Evolutionary conservation across 1,140 invertebrate species (phyloP), one percentile per base, ranked within the genome.

Genomic region (Vanessa atalanta): DNA sequence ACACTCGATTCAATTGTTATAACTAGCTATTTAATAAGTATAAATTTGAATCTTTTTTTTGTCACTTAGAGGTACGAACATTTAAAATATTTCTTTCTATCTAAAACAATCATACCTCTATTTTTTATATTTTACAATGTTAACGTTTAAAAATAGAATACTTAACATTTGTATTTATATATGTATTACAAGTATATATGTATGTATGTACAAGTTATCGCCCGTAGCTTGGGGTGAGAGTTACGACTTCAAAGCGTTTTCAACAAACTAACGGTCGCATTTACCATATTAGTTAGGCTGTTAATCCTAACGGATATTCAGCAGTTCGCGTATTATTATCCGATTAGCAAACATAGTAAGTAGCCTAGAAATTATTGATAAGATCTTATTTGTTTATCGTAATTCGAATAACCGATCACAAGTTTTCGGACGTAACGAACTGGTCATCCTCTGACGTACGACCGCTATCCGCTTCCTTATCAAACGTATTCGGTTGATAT

Each of bases 381-480:
- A 61, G 16, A 13, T 61, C 31, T 37, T 9, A 13, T 57, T 37
- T 57, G 53, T 61, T 61, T 61, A 71, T 75, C 70, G 76, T 70
- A 78, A 69, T 74, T 69, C 72, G 55, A 79, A 68, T 70, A 65
- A 50, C 65, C 26, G 65, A 67, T 69, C 53, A 20, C 50, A 67
- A 63, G 31, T 61, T 47, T 68, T 68, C 37, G 71, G 60, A 61
- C 43, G 55, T 78, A 63, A 75, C 63, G 65, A 57, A 65, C 67
- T 72, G 70, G 70, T 73, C 79, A 76, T 75, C 61, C 70, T 73
- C 66, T 83, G 83, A 84, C 81, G 83, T 79, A 70, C 55, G 65
- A 72, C 57, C 78, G 71, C 68, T 74, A 57, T 55, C 73, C 76
- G 71, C 76, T 83, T 84, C 81, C 83, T 84, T 84, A 84, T 84